These are phyloP conservation scores for Mythimna albipuncta DNA, from an alignment of 2,888 invertebrate species.

Conservation along the genomic window DNA sequence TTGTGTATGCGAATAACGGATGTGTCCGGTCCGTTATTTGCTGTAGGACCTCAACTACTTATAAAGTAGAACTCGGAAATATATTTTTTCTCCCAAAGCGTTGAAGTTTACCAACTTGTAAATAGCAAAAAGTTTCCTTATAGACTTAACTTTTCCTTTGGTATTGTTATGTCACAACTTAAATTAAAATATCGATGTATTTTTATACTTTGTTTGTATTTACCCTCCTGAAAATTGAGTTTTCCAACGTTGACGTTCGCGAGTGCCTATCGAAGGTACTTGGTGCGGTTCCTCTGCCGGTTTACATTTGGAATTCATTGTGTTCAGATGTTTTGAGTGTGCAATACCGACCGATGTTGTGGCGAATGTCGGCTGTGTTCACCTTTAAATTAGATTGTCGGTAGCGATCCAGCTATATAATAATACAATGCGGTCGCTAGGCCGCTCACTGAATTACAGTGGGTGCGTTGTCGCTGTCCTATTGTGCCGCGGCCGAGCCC, in stretches of 20 bases:
- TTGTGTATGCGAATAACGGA: slow-evolving; percentile 77
- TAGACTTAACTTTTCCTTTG: slow-evolving; percentile 66
- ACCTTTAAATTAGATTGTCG: slow-evolving; percentile 78
- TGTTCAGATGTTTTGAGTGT: slow-evolving; percentile 48
- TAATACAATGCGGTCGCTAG: slow-evolving; percentile 82
- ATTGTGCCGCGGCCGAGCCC: slow-evolving; percentile 82
- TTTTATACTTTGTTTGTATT: slow-evolving; percentile 59
- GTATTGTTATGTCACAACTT: slow-evolving; percentile 67
- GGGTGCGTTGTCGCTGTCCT: slow-evolving; percentile 83
- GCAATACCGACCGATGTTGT: slow-evolving; percentile 37
- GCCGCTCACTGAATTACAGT: slow-evolving; percentile 83
- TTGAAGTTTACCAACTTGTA: slow-evolving; percentile 66
- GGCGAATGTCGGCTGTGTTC: slow-evolving; percentile 52
- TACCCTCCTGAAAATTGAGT: slow-evolving; percentile 52
- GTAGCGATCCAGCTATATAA: slow-evolving; percentile 70
- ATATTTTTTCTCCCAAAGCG: slow-evolving; percentile 66
- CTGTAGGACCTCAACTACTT: slow-evolving; percentile 71
- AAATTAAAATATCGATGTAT: slow-evolving; percentile 66
- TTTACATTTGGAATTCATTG: slow-evolving; percentile 56
- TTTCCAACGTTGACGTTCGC: slow-evolving; percentile 18
- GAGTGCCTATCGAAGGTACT: slow-evolving; percentile 7
- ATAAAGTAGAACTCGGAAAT: slow-evolving; percentile 70
- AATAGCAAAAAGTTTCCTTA: slow-evolving; percentile 67
- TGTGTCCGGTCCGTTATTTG: slow-evolving; percentile 77
- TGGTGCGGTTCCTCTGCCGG: slow-evolving; percentile 15